Evolutionary conservation across 2,797 vertebrate genomes (phyloP), one percentile per base, ranked within the genome.

Genomic region (Coilia nasus): DNA sequence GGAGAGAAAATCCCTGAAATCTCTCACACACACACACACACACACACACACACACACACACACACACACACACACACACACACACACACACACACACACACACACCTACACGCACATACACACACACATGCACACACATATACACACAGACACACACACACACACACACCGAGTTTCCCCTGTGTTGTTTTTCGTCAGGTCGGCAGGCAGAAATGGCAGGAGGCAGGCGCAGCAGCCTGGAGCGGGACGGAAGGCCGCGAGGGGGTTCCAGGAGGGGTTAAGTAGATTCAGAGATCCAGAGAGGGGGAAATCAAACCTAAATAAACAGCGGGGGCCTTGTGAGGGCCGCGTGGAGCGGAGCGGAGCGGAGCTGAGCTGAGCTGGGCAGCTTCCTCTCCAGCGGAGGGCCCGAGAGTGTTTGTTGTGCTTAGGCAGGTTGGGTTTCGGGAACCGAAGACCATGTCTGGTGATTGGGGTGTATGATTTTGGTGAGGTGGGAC

Each of bases 241-340:
- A 85, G 57, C 62, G 82, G 12, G 1, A 19, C 44, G 50, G 7
- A 54, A 31, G 54, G 71, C 81, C 23, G 41, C 31, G 80, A n/a
- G 15, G 17, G 56, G 71, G 31, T 15, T 57, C 60, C 28, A 41
- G 85, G 50, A 64, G 75, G 80, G 82, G 62, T 62, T 3, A 75
- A 71, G 31, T 47, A 41, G 71, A 83, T 31, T 59, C 28, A 64
- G 80, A 86, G 41, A 71, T 50, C 28, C 41, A 54, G 67, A 62
- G 46, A 14, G 67, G 92, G 90, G 91, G 91, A 91, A 93, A 94
- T 86, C 91, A 89, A 92, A 92, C 92, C 91, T 90, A 91, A 91
- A 87, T 85, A 88, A 91, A 90, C 93, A 93, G 89, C 86, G 86
- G 92, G 91, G 71, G 82, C 71, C 87, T 85, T 0, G 81, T 84